Conservation (phyloP, 1,140 invertebrate genomes). For the Leptinotarsa lineolata region DNA sequence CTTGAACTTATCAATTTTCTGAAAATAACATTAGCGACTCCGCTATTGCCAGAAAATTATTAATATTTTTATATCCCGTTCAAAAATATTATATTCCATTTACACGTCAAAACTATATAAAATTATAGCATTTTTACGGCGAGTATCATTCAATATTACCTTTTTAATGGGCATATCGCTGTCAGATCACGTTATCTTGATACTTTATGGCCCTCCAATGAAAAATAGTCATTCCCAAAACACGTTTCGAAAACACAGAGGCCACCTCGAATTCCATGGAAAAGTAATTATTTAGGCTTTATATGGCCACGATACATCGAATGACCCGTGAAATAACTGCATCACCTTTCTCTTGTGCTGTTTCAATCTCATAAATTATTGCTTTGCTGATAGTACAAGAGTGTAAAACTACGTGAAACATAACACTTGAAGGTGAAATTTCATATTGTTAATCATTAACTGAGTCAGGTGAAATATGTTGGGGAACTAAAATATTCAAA, state of each 20-base stretch:
- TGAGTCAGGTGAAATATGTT: too few relatives aligned
- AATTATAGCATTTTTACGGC: background rate
- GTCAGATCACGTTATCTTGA: background rate
- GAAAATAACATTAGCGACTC: too few relatives aligned
- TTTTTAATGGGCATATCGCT: background rate
- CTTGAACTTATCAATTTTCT: too few relatives aligned
- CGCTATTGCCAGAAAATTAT: too few relatives aligned
- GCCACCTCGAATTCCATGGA: conserved; percentile 7
- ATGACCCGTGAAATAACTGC: background rate
- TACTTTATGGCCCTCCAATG: background rate
- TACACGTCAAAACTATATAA: too few relatives aligned
- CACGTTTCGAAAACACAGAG: background rate
- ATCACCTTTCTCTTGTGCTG: background rate
- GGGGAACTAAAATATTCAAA: too few relatives aligned
- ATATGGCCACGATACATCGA: conserved; percentile 1
- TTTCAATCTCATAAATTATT: background rate
- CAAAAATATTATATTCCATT: too few relatives aligned
- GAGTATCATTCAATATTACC: background rate
- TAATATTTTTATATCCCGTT: too few relatives aligned
- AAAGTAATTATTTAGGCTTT: conserved; percentile 4
- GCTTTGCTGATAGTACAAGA: background rate
- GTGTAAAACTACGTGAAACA: too few relatives aligned
- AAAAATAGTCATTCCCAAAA: background rate
- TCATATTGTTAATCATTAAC: too few relatives aligned
- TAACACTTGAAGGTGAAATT: too few relatives aligned